Conservation (phyloP, 2,888 invertebrate species). For the Bugulina stolonifera region DNA sequence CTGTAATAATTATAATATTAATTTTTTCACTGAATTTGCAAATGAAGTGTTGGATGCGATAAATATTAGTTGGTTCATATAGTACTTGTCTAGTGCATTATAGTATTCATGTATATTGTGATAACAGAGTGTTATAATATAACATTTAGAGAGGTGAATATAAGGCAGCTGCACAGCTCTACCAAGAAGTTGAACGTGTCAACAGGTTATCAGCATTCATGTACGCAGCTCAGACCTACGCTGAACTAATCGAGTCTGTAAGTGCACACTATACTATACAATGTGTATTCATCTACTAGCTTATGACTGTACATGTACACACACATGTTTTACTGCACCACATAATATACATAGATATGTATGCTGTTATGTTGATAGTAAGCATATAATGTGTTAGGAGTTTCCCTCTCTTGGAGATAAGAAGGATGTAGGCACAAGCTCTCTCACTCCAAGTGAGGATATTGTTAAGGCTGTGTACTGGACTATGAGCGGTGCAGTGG, state of each 20-base stretch:
- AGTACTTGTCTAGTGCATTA: no score
- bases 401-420: no score
- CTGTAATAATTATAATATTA: not conserved
- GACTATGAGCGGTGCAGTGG: not conserved
- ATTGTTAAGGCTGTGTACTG: not conserved
- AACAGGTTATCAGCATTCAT: not conserved
- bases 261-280: no score
- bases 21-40: not conserved
- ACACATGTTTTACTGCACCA: no score
- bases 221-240: not conserved
- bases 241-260: not conserved
- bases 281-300: no score
- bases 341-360: no score
- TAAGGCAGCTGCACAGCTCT: not conserved
- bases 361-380: no score
- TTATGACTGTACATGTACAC: no score
- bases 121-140: not conserved
- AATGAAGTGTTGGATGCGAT: not conserved
- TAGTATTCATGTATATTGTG: no score
- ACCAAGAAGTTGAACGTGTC: not conserved
- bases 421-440: no score
- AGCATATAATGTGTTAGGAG: no score
- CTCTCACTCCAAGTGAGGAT: no score
- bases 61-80: not conserved
- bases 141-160: constrained; percentile 1